Evolutionary conservation across 2,113 vertebrate genomes (phyloP).

Genomic region (Lepus timidus): DNA sequence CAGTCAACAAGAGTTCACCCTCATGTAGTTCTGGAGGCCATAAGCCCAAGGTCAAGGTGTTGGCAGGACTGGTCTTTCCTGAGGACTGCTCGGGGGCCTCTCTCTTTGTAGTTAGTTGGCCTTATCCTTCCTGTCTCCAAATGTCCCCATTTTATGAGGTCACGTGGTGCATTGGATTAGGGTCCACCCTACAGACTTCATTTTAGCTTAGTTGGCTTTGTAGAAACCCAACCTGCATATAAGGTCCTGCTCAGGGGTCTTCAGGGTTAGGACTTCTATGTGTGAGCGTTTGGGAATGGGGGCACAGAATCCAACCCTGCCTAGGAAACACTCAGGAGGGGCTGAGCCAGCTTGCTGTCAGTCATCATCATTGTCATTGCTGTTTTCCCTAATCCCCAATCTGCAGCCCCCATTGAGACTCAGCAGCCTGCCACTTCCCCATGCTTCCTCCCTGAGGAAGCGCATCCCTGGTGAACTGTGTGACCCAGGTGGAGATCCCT

Average conservation of each 20-base stretch:
- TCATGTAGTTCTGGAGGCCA: background rate
- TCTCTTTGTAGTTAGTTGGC: background rate
- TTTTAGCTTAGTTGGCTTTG: background rate
- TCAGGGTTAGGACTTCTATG: background rate
- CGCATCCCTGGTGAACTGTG: background rate
- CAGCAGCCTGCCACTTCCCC: background rate
- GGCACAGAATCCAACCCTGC: background rate
- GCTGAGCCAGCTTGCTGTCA: background rate
- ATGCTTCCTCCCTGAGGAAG: background rate
- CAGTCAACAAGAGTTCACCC: background rate
- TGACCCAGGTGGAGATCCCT: background rate
- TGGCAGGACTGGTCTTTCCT: background rate
- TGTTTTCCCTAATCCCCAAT: background rate
- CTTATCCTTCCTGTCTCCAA: background rate
- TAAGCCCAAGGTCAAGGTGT: background rate
- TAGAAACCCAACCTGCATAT: background rate
- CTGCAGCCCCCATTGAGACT: background rate
- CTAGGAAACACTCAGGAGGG: background rate
- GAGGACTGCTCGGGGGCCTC: background rate
- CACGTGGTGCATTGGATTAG: background rate
- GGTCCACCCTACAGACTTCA: background rate
- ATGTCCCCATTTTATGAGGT: background rate
- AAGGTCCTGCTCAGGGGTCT: background rate
- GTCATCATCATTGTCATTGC: background rate
- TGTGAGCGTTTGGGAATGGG: background rate